Conservation (phyloP, 2,888 invertebrate species). For the Sylvicola cinctus region DNA sequence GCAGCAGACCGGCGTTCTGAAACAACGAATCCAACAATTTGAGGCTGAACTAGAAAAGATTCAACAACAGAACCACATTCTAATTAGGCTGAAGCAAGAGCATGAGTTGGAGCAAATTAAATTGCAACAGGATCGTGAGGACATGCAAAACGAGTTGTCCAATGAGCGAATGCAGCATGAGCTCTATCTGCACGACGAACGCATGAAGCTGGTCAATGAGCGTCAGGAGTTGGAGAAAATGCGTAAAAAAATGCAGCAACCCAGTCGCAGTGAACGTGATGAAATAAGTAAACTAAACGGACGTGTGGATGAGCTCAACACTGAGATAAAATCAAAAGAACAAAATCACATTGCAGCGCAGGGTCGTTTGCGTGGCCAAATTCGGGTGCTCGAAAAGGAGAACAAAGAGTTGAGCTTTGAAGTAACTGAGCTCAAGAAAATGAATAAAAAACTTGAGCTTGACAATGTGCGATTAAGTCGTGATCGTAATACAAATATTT, state of each 20-base stretch:
- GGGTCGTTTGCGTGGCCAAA: slow-evolving; percentile 50
- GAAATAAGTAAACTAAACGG: slow-evolving; percentile 42
- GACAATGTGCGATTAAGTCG: slow-evolving; percentile 33
- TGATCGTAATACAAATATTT: slow-evolving; percentile 46
- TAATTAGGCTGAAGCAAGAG: slow-evolving; percentile 34
- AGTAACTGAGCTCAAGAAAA: slow-evolving; percentile 42
- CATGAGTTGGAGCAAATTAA: slow-evolving; percentile 39
- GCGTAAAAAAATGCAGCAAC: slow-evolving; percentile 44
- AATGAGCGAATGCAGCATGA: slow-evolving; percentile 43
- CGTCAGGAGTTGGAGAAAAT: slow-evolving; percentile 42
- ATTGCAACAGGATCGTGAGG: slow-evolving; percentile 36
- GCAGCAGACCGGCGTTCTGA: too few relatives aligned
- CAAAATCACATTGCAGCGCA: slow-evolving; percentile 47
- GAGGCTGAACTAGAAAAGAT: slow-evolving; percentile 39
- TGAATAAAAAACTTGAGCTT: slow-evolving; percentile 39
- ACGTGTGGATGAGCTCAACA: slow-evolving; percentile 40
- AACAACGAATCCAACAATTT: slow-evolving; percentile 36
- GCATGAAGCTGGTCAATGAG: slow-evolving; percentile 43
- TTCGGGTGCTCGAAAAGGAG: slow-evolving; percentile 51
- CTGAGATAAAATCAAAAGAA: slow-evolving; percentile 51
- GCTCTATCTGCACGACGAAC: slow-evolving; percentile 45
- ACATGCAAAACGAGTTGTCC: slow-evolving; percentile 35
- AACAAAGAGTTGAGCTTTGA: slow-evolving; percentile 40
- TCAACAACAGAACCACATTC: slow-evolving; percentile 28
- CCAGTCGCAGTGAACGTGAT: slow-evolving; percentile 45